Conservation (phyloP, 2,888 invertebrate genomes). For the Conomelus anceps region DNA sequence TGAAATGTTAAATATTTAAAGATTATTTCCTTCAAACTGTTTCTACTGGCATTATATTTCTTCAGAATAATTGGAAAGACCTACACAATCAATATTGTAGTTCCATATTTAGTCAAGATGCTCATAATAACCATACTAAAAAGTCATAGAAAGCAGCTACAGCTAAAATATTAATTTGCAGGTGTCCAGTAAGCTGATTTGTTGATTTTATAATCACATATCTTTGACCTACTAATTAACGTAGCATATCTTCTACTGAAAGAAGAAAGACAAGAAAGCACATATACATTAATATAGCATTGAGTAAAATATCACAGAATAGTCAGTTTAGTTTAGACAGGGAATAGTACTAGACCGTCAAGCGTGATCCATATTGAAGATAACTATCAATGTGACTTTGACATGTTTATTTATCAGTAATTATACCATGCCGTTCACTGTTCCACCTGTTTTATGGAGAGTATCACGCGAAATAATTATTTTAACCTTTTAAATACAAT, state of each 20-base stretch:
- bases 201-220: not conserved
- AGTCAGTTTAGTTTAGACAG: not conserved
- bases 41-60: no score
- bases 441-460: not conserved
- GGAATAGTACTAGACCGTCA: not conserved
- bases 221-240: no score
- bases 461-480: not conserved
- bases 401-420: not conserved
- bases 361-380: not conserved
- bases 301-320: not conserved
- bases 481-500: not conserved
- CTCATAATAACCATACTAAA: not conserved
- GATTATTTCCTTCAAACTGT: no score
- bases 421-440: not conserved
- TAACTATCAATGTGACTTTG: not conserved
- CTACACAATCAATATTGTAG: not conserved
- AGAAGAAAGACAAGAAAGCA: no score
- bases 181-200: not conserved
- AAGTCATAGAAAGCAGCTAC: not conserved
- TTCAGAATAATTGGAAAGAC: not conserved
- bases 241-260: no score
- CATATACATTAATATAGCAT: not conserved
- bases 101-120: not conserved
- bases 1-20: no score
- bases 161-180: not conserved